Evolutionary conservation across 2,888 invertebrate genomes (phyloP).

Genomic region (Diadegma fenestrale): DNA sequence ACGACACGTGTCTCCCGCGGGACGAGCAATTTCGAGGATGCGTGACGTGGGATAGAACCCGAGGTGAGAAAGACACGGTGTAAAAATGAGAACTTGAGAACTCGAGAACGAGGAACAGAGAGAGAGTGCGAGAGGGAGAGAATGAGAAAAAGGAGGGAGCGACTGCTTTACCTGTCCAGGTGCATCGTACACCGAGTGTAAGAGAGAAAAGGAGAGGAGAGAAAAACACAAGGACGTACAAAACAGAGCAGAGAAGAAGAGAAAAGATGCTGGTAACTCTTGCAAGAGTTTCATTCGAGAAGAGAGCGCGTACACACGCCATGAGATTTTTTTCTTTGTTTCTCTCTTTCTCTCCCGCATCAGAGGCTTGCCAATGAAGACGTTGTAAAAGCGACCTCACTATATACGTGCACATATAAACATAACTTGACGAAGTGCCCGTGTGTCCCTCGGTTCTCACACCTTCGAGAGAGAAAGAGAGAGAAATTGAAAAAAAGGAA

Average conservation of each 20-base stretch:
- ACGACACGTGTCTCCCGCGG: slow-evolving; percentile 60
- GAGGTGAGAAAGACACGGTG: slow-evolving; percentile 56
- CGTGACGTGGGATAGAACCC: slow-evolving; percentile 55
- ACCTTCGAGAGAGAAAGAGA: slow-evolving; percentile 75
- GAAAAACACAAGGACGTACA: slow-evolving; percentile 32
- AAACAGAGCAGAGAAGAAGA: slow-evolving; percentile 36
- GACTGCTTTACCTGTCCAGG: slow-evolving; percentile 48
- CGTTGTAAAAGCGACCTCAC: slow-evolving; percentile 80
- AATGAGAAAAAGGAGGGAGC: slow-evolving; percentile 35
- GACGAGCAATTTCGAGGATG: slow-evolving; percentile 61
- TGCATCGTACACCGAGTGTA: slow-evolving; percentile 38
- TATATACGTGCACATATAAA: slow-evolving; percentile 2
- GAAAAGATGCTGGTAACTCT: slow-evolving; percentile 51
- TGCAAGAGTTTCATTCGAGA: slow-evolving; percentile 47
- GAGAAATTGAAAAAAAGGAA: slow-evolving; percentile 32
- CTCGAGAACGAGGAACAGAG: slow-evolving; percentile 3
- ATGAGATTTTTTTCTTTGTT: slow-evolving; percentile 15
- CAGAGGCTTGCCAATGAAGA: slow-evolving; percentile 78
- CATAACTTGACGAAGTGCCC: slow-evolving; percentile 50
- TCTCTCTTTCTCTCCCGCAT: slow-evolving; percentile 35
- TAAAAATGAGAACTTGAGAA: slow-evolving; percentile 28
- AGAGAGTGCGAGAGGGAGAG: slow-evolving; percentile 16
- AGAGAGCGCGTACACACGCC: slow-evolving; percentile 41
- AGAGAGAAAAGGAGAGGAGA: not conserved
- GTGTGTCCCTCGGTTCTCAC: slow-evolving; percentile 82